A percentile compares a stretch with the other conserved stretches of the same genome.
phyloP scores from a whole-genome alignment of 2,888 invertebrate species.

The Melinaea menophilus region DNA sequence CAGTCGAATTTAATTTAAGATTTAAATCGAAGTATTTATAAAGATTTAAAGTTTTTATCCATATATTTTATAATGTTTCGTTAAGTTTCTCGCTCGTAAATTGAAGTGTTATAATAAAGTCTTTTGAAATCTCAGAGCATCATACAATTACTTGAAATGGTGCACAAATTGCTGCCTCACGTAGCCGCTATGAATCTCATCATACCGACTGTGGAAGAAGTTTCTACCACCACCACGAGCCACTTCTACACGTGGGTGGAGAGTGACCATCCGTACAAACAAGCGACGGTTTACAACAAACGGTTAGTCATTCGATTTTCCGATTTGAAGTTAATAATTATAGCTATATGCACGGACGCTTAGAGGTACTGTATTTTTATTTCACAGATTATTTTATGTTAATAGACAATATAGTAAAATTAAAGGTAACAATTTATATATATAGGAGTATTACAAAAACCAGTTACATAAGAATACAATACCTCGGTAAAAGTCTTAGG shows the following conservation, averaged over 20 bases:
- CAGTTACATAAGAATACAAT: not conserved
- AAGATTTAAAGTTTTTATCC: too few species aligned
- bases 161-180: slow-evolving; percentile 92
- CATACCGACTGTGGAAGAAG: slow-evolving; percentile 51
- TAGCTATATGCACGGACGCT: too few species aligned
- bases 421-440: not conserved
- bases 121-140: slow-evolving; percentile 79
- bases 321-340: not conserved
- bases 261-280: slow-evolving; percentile 97
- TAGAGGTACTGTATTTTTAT: too few species aligned
- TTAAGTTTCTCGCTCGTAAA: too few species aligned
- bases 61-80: too few species aligned
- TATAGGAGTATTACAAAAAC: not conserved
- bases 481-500: not conserved
- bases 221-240: slow-evolving; percentile 81
- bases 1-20: too few species aligned
- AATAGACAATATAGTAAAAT: too few species aligned
- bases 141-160: slow-evolving; percentile 89
- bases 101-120: slow-evolving; percentile 4
- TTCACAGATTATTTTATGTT: too few species aligned
- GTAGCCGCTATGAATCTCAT: slow-evolving; percentile 90
- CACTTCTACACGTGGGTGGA: slow-evolving; percentile 95
- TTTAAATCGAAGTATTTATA: too few species aligned
- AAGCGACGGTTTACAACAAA: slow-evolving; percentile 90
- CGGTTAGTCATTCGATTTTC: slow-evolving; percentile 65